phyloP scores from a whole-genome alignment of 1,140 invertebrate species.

The Halyomorpha halys region DNA sequence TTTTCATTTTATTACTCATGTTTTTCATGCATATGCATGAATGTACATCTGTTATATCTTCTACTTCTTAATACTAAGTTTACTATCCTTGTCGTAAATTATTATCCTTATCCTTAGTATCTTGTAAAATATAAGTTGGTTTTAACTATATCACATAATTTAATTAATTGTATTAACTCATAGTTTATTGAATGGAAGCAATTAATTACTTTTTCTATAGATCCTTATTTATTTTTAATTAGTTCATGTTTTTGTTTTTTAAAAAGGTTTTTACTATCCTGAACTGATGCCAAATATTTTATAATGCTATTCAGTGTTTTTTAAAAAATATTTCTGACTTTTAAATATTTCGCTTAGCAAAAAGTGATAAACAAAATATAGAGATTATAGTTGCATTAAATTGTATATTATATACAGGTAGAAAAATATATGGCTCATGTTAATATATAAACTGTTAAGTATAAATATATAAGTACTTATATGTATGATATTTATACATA shows the following conservation, averaged over 20 bases:
- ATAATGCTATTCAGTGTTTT: neutral
- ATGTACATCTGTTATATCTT: too few relatives aligned
- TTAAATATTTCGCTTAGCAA: constrained; percentile 6
- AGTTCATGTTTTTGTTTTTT: neutral
- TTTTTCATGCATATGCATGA: too few relatives aligned
- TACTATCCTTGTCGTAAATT: too few relatives aligned
- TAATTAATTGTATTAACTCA: too few relatives aligned
- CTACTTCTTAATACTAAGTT: too few relatives aligned
- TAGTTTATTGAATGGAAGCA: neutral
- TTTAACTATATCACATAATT: too few relatives aligned
- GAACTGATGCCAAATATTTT: neutral
- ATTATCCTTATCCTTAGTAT: too few relatives aligned
- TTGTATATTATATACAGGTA: constrained; percentile 6
- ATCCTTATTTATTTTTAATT: neutral
- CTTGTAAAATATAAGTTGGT: too few relatives aligned
- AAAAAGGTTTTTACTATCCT: neutral
- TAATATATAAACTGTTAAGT: neutral
- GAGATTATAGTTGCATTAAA: constrained; percentile 6
- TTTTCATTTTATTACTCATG: too few relatives aligned
- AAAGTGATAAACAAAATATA: constrained; percentile 13
- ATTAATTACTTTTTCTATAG: neutral
- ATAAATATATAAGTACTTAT: constrained; percentile 1
- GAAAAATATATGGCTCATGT: constrained; percentile 8
- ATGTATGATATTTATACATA: neutral
- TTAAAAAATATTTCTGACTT: neutral